Conservation (phyloP, 30 jellyfish, hydroid and myxozoan species). For the Hydractinia echinata region DNA sequence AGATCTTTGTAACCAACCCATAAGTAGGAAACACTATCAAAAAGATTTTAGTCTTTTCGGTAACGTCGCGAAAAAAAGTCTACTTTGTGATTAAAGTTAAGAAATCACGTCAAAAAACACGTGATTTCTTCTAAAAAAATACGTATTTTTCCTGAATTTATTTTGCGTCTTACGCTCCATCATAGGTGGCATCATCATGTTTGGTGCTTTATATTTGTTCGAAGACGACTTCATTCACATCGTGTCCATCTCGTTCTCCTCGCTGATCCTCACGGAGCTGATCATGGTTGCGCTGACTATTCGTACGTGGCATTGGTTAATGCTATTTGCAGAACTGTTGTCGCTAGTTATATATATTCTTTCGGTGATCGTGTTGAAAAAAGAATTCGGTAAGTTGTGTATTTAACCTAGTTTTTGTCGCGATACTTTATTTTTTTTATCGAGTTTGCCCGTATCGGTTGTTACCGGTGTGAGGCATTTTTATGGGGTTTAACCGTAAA, state of each 20-base stretch:
- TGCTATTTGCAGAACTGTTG: conserved; percentile 84
- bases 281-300: conserved; percentile 92
- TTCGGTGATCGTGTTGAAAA: conserved; percentile 59
- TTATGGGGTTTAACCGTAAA: no score
- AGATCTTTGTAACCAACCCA: no score
- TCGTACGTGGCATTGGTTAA: conserved; percentile 96
- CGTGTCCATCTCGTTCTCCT: conserved; percentile 82
- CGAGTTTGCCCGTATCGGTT: no score
- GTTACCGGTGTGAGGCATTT: no score
- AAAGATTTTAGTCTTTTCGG: no score
- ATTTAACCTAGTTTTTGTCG: no score
- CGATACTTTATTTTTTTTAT: no score
- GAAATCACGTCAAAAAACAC: no score
- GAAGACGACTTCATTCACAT: conserved; percentile 96
- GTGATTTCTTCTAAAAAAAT: no score
- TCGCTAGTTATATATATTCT: conserved; percentile 71
- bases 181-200: conserved; percentile 92
- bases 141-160: background rate
- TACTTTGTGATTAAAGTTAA: no score
- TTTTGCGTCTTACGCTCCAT: background rate
- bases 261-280: conserved; percentile 81
- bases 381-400: conserved; percentile 68
- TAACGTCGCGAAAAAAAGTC: no score
- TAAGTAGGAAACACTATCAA: no score
- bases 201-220: conserved; percentile 83